Percentiles rank a stretch among this genome's conserved stretches.
Conservation (phyloP, 2,888 invertebrate species). For the Drosophila limbata region DNA sequence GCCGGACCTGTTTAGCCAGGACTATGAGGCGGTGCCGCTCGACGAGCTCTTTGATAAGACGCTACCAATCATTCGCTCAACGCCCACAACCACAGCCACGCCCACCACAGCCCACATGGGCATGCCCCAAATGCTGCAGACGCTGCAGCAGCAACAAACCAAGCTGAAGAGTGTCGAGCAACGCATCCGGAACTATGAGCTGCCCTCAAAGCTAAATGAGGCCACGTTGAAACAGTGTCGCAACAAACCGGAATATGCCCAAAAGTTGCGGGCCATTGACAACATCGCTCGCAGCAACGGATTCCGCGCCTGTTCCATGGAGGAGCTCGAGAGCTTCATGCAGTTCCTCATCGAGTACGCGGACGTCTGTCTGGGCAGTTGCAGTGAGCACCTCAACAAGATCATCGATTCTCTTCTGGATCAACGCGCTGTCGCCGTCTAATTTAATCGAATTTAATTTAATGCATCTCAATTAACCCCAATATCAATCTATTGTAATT, state of each 20-base stretch:
- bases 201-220: constrained; percentile 50
- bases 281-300: constrained; percentile 70
- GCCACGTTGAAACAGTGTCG: constrained; percentile 58
- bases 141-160: constrained; percentile 69
- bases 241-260: constrained; percentile 66
- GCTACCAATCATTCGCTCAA: constrained; percentile 22
- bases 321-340: constrained; percentile 81
- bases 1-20: constrained; percentile 73
- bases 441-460: constrained; percentile 36
- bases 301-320: constrained; percentile 72
- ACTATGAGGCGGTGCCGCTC: constrained; percentile 79
- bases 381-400: constrained; percentile 76
- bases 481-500: constrained; percentile 15
- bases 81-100: constrained; percentile 29
- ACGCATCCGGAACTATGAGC: constrained; percentile 64
- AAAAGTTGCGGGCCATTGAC: constrained; percentile 75
- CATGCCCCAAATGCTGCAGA: constrained; percentile 73
- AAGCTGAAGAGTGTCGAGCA: constrained; percentile 71
- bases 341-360: constrained; percentile 80
- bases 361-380: constrained; percentile 77
- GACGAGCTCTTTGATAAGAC: constrained; percentile 78
- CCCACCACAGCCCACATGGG: constrained; percentile 33
- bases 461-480: not conserved
- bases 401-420: constrained; percentile 76
- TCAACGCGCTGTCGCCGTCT: constrained; percentile 64